Base-by-base conservation (phyloP, 2,113 vertebrate genomes). In the Semicossyphus pulcher region DNA sequence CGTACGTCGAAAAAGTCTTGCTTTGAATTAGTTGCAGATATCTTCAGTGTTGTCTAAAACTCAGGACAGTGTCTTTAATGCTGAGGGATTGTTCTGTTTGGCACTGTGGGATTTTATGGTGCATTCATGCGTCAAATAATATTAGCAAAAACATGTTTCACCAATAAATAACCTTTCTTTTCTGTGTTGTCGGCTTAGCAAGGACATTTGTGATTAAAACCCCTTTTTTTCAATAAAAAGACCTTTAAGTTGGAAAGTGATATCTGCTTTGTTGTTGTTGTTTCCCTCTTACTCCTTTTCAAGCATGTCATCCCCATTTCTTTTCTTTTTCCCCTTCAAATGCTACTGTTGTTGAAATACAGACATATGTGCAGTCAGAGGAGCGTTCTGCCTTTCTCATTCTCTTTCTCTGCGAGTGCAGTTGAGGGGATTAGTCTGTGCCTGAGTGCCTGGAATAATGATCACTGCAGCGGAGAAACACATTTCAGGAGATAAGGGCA, bases 401-500 rank as follows among this genome's bases (percentile, higher is more conserved):
- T 82, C 86, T 78, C 69, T 70, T 48, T 82, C 87, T 85, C 74
- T 81, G 63, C 1, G 78, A 82, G 88, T 78, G 88, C 73, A 63
- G 84, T 83, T 84, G 86, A 87, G 78, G 80, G 89, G 91, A 92
- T 92, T 92, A 91, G 79, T 60, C 76, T 76, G 80, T 78, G 90
- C 84, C 86, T 74, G 88, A 92, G 90, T 91, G 92, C 85, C 86
- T 80, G 47, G 89, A 93, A 92, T 92, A 91, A 92, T 91, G 92
- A 93, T 92, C 85, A 88, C 89, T 86, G 92, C 89, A 87, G 87
- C 77, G 69, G 80, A 83, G 76, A 89, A 90, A 90, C 84, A 92
- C 91, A 90, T 90, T 93, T 89, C 80, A 67, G 79, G 81, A 92
- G 90, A 93, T 93, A 93, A 92, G 84, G 84, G 85, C 62, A 75